Conservation (phyloP, 1,140 invertebrate species). For the Drosophila ficusphila region DNA sequence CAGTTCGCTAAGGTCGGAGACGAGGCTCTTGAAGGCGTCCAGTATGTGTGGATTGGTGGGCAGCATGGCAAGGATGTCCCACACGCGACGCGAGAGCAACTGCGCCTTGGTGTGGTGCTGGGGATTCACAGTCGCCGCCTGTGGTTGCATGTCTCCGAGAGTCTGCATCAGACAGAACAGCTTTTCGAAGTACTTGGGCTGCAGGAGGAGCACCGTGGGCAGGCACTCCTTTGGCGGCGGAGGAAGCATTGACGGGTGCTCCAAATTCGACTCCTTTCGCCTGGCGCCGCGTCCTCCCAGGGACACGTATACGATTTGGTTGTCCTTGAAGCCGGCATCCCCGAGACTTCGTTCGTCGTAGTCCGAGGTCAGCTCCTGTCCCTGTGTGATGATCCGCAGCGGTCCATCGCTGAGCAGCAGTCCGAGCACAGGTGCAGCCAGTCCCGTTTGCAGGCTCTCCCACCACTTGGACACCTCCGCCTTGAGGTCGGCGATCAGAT, state of each 20-base stretch:
- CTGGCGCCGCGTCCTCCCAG: conserved; percentile 91
- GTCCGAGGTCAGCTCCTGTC: conserved; percentile 96
- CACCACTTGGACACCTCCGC: conserved; percentile 96
- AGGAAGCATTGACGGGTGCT: conserved; percentile 91
- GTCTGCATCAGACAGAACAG: conserved; percentile 95
- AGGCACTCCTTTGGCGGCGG: conserved; percentile 92
- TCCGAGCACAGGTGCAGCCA: conserved; percentile 85
- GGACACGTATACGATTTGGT: conserved; percentile 94
- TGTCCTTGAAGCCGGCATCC: conserved; percentile 96
- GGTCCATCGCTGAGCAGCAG: conserved; percentile 91
- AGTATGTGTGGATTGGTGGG: conserved; percentile 94
- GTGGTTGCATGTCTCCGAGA: conserved; percentile 92
- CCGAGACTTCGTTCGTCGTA: conserved; percentile 95
- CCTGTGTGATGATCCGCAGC: conserved; percentile 95
- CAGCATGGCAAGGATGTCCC: conserved; percentile 96
- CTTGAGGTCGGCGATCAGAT: conserved; percentile 94
- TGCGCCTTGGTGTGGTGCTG: conserved; percentile 95
- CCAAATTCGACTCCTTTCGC: conserved; percentile 88
- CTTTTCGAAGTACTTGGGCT: conserved; percentile 95
- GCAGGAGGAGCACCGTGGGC: conserved; percentile 92
- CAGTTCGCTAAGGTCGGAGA: conserved; percentile 83
- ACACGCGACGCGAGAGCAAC: conserved; percentile 94
- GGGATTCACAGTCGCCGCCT: conserved; percentile 87
- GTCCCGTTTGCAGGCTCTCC: conserved; percentile 80
- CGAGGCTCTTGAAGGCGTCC: conserved; percentile 91